Evolutionary conservation across 2,888 invertebrate species (phyloP).

Genomic region (Ennomos fuscantarius): DNA sequence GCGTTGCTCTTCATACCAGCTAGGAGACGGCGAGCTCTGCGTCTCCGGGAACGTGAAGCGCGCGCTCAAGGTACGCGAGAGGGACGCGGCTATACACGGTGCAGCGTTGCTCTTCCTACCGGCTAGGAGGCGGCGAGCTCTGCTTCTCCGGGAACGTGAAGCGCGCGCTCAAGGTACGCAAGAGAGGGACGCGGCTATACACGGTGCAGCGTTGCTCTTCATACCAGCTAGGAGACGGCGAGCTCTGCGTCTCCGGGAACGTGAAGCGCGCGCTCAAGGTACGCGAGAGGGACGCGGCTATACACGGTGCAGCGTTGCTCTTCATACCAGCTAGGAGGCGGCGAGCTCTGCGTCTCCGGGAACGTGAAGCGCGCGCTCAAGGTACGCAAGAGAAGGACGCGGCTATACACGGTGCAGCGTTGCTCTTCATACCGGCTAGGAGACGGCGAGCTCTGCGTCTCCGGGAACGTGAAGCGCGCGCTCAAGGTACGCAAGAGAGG

Average conservation of each 20-base stretch:
- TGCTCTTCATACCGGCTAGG: too few relatives aligned
- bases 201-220: background rate
- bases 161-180: background rate
- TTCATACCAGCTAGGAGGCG: too few relatives aligned
- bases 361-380: background rate
- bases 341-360: background rate
- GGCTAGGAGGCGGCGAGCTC: background rate
- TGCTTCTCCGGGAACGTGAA: background rate
- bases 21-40: background rate
- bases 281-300: background rate
- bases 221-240: background rate
- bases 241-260: too few relatives aligned
- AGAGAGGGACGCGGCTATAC: too few relatives aligned
- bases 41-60: slow-evolving; percentile 4
- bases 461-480: slow-evolving; percentile 98
- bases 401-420: too few relatives aligned
- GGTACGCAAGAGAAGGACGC: background rate
- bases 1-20: background rate
- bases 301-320: too few relatives aligned
- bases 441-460: slow-evolving; percentile 99
- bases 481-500: slow-evolving; percentile 86
- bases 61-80: slow-evolving; percentile 1
- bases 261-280: slow-evolving; percentile 1
- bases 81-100: background rate
- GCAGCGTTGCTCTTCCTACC: too few relatives aligned